Base-by-base conservation (phyloP, 2,888 invertebrate species). In the Melinaea marsaeus region DNA sequence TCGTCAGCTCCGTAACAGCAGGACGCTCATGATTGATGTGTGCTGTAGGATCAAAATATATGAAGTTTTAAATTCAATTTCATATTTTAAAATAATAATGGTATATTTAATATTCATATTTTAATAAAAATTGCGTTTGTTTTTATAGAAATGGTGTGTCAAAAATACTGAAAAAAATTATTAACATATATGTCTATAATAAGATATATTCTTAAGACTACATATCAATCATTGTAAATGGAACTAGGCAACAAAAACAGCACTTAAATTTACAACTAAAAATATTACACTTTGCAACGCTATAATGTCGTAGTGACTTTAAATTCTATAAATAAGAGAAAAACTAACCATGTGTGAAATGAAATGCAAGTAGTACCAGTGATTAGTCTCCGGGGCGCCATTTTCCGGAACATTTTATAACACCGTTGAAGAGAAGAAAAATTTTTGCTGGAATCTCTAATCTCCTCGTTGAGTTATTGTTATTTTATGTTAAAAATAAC, bases 21-120 rank as follows among this genome's bases (percentile, higher is more conserved):
- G 70, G 70, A 71, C 71, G 71, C 62, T 63, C 64, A 71, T 84
- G 85, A 86, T 86, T 85, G 86, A 86, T 86, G 78, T 75, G 74
- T 71, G 77, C 69, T 58, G 55, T 48, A 4, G n/a, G 48, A 48
- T 48, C 48, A 37, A 42, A 42, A 9, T 51, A 32, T 32, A 32
- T 51, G 22, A 9, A 32, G 9, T 32, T 32, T 32, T 3, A 9
- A 51, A 51, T 32, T 51, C 32, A 32, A 51, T 32, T 11, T 51
- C 11, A 51, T 51, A 51, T 46, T 46, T 5, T 32, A 51, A 51
- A 32, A 32, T 9, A 32, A 32, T 32, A 32, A 11, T 51, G 42
- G 42, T 9, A 22, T 22, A 22, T 22, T 22, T 22, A 22, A 22
- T 22, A 22, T 22, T 22, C 22, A 22, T 22, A 22, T 22, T 22